Conservation (phyloP, 2,888 invertebrate species). For the Chironomus riparius region DNA sequence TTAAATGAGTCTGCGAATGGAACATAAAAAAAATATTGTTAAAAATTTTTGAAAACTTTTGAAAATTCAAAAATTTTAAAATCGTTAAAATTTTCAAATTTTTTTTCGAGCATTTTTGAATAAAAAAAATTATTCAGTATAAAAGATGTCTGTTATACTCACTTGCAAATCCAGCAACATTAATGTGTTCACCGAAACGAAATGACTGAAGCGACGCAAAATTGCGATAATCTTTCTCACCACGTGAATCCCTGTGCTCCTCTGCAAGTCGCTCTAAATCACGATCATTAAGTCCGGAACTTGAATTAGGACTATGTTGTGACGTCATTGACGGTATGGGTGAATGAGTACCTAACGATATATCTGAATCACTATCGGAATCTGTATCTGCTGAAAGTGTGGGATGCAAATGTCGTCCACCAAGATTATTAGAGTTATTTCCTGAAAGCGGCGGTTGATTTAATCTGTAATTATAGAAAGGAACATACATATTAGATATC, state of each 20-base stretch:
- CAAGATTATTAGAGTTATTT: conserved; percentile 9
- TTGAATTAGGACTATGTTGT: conserved; percentile 43
- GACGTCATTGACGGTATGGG: conserved; percentile 42
- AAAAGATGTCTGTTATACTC: background rate
- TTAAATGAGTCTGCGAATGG: conserved; percentile 35
- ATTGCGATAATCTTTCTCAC: conserved; percentile 36
- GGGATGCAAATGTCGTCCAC: conserved; percentile 20
- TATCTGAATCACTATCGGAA: conserved; percentile 39
- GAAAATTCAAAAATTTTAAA: background rate
- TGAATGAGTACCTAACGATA: conserved; percentile 42
- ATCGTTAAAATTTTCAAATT: background rate
- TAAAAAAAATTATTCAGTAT: background rate
- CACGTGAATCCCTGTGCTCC: conserved; percentile 33
- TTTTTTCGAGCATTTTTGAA: background rate
- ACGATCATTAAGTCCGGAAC: conserved; percentile 41
- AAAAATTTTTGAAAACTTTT: no score
- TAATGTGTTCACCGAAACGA: conserved; percentile 19
- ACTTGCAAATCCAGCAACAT: conserved; percentile 23
- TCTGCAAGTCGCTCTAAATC: conserved; percentile 40
- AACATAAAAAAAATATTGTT: background rate
- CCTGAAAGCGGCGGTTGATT: conserved; percentile 22
- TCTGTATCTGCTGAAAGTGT: conserved; percentile 20
- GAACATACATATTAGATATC: background rate
- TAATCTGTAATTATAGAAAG: conserved; percentile 8
- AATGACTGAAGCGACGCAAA: conserved; percentile 21